Evolutionary conservation across 2,113 vertebrate genomes (phyloP).

Genomic region (Chionodraco myersi): DNA sequence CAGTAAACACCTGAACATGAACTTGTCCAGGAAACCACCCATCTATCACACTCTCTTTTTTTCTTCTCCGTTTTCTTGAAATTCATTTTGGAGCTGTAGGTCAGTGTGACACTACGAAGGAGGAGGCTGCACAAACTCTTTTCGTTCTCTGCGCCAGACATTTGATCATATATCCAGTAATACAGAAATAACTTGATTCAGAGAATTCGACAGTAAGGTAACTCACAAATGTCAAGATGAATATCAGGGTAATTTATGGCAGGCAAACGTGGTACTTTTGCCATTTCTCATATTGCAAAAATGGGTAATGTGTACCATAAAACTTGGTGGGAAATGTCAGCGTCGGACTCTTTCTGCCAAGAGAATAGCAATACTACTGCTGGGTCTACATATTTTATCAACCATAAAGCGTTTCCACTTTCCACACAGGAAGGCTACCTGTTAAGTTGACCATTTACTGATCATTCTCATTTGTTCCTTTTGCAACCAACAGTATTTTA

Average conservation of each 20-base stretch:
- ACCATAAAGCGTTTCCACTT: conserved; percentile 3
- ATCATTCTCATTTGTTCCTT: neutral
- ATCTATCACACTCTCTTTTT: conserved; percentile 35
- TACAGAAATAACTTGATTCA: conserved; percentile 11
- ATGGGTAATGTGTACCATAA: neutral
- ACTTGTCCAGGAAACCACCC: conserved; percentile 43
- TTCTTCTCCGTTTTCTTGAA: neutral
- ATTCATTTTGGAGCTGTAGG: conserved; percentile 58
- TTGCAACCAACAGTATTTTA: neutral
- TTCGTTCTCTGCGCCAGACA: neutral
- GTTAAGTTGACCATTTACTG: neutral
- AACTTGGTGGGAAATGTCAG: conserved; percentile 29
- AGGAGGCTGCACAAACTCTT: conserved; percentile 38
- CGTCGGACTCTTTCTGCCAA: neutral
- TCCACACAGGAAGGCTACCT: neutral
- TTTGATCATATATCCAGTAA: conserved; percentile 3
- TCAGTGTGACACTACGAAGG: conserved; percentile 60
- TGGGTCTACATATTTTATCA: conserved; percentile 14
- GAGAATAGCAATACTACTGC: neutral
- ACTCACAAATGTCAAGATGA: conserved; percentile 48
- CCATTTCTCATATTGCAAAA: conserved; percentile 16
- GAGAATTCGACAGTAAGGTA: neutral
- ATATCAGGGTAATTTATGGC: conserved; percentile 15
- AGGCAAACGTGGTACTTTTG: conserved; percentile 13
- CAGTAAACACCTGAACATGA: conserved; percentile 36